Conservation (phyloP, 1,140 invertebrate species). For the Sminthurinus signatus region DNA sequence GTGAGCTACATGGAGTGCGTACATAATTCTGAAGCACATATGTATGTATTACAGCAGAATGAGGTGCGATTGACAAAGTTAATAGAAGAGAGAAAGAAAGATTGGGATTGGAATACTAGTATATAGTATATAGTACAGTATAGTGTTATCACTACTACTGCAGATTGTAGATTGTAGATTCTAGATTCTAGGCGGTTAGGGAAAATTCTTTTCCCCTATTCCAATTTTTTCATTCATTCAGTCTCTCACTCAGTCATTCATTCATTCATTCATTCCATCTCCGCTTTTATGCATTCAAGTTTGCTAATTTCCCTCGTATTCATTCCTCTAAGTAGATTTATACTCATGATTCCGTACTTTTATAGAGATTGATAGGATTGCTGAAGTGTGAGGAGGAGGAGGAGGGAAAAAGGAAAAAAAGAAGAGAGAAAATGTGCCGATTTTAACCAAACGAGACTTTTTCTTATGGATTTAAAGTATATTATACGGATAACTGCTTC, state of each 20-base stretch:
- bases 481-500: background rate
- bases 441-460: no score
- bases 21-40: no score
- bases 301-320: constrained; percentile 22
- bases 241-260: constrained; percentile 1
- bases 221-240: background rate
- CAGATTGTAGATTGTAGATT: background rate
- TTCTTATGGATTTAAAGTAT: background rate
- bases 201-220: background rate
- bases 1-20: no score
- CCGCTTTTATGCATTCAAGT: constrained; percentile 25
- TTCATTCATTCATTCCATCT: constrained; percentile 7
- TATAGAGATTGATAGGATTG: background rate
- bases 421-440: no score
- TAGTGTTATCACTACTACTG: background rate
- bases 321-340: background rate
- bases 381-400: background rate
- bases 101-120: no score
- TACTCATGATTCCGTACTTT: background rate
- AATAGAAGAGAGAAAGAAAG: no score
- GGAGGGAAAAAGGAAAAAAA: no score
- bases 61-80: no score
- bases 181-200: background rate
- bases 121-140: background rate
- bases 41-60: no score